Conservation (phyloP, 2,113 vertebrate species). For the Leuciscus idus region DNA sequence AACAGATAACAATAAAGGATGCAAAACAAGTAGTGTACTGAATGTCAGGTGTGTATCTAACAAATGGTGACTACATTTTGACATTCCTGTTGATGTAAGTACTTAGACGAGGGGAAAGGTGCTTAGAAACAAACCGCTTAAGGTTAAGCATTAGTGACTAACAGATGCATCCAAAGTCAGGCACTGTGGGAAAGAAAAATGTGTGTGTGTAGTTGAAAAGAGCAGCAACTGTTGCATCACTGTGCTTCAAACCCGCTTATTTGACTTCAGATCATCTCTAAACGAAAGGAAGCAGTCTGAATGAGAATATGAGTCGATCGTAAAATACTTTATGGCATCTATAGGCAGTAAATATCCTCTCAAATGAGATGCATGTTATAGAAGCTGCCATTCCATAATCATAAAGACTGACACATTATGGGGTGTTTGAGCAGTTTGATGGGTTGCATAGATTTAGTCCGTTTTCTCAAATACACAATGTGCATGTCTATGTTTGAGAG, state of each 20-base stretch:
- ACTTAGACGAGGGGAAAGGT: neutral
- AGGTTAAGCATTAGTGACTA: slow-evolving; percentile 29
- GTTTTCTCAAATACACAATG: slow-evolving; percentile 35
- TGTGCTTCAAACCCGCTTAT: slow-evolving; percentile 36
- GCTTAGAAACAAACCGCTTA: slow-evolving; percentile 18
- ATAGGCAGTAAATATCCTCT: neutral
- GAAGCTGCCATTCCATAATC: slow-evolving; percentile 25
- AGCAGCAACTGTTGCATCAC: slow-evolving; percentile 27
- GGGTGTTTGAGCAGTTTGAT: slow-evolving; percentile 37
- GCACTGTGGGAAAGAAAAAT: slow-evolving; percentile 55
- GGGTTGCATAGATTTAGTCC: slow-evolving; percentile 63
- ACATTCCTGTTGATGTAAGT: slow-evolving; percentile 37
- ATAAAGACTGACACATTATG: neutral
- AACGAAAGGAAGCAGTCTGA: neutral
- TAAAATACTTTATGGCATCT: neutral
- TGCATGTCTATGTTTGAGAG: slow-evolving; percentile 18
- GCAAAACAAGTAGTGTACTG: slow-evolving; percentile 59
- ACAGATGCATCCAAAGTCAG: slow-evolving; percentile 46
- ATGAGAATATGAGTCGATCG: neutral
- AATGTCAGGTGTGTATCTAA: slow-evolving; percentile 46
- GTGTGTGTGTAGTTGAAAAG: slow-evolving; percentile 12
- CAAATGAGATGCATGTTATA: neutral
- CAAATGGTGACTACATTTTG: slow-evolving; percentile 40
- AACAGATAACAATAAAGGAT: slow-evolving; percentile 28
- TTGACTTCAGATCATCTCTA: slow-evolving; percentile 15